Evolutionary conservation across 2,888 invertebrate species (phyloP), one percentile per base, ranked within the genome.

Genomic region (Drosophila mimetica): DNA sequence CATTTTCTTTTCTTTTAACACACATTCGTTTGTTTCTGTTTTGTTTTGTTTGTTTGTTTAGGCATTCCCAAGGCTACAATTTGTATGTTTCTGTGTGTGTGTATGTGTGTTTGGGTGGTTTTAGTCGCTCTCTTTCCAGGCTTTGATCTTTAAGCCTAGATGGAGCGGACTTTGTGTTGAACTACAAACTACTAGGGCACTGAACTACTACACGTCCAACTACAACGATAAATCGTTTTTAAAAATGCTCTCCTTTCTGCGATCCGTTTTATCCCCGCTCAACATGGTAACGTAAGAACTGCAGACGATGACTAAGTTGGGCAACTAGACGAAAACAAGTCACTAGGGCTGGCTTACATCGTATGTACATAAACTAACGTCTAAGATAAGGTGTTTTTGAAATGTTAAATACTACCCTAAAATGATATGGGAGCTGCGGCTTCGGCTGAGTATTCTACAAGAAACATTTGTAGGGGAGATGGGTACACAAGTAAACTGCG

Each of bases 61-160:
- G 75, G 78, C 76, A 63, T 64, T 74, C 55, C 82, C 76, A 80
- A 85, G 80, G 85, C 80, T 80, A 85, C 67, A 74, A 58, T 69
- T 71, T 59, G 64, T 61, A 39, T 61, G 28, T 14, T 25, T 51
- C 39, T 64, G 66, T 65, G 50, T 74, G 61, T 70, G n/a, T n/a
- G n/a, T n/a, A n/a, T n/a, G n/a, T n/a, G n/a, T n/a, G n/a, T 63
- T n/a, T 51, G 64, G 42, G 42, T 54, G 60, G 37, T 22, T 46
- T 41, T 1, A 2, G 2, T 22, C 14, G 46, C 28, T n/a, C 8
- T n/a, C 6, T 32, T 6, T 25, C 9, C 16, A 7, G 47, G 22
- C 39, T 14, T n/a, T 32, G 61, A 32, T 32, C 18, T 32, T 18
- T 1, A n/a, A 42, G 22, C 42, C 22, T 2, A n/a, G 42, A n/a